Base-by-base conservation (phyloP, 2,888 invertebrate genomes). In the Sinopyrophorus schimmeli region DNA sequence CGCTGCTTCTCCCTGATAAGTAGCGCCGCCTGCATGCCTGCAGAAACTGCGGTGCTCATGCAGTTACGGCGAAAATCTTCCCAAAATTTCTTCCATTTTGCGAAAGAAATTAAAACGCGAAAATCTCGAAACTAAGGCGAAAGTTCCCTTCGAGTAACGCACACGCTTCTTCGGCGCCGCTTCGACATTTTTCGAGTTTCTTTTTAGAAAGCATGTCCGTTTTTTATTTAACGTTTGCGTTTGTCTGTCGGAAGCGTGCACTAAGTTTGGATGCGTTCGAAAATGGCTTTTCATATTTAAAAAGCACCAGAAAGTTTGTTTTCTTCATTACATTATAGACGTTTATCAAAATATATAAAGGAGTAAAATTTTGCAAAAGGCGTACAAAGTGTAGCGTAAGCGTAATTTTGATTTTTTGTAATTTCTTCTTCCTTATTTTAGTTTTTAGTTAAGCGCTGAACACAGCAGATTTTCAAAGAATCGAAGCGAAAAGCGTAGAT, bases 1-100 rank as follows among this genome's bases (percentile, higher is more conserved):
- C 89, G 85, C 81, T 89, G 89, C 81, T 90, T 89, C 77, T 88
- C 83, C 81, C 90, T 86, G 79, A 91, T 84, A 82, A 90, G 88
- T 80, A 91, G 84, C 80, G 91, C 91, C 81, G 91, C 91, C 84
- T 91, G 91, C 90, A 91, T 91, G 74, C 85, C 84, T 80, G 83
- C 84, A 77, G 72, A 69, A 47, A 69, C 74, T 57, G 74, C 74
- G 66, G 73, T 74, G 71, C 74, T 74, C 74, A 74, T 74, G 61
- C 71, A 71, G 67, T 54, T 58, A 48, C 63, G 60, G 57, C 59
- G 37, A 48, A 55, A 47, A 42, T 38, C 5, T 39, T 32, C 41
- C 42, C 39, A 16, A 5, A 3, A 24, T 39, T 38, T 44, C 40
- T 23, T 39, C 31, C 49, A 34, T 24, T 31, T 16, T 4, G 10